Evolutionary conservation across 2,797 vertebrate species (phyloP).

Genomic region (Thamnophis elegans): DNA sequence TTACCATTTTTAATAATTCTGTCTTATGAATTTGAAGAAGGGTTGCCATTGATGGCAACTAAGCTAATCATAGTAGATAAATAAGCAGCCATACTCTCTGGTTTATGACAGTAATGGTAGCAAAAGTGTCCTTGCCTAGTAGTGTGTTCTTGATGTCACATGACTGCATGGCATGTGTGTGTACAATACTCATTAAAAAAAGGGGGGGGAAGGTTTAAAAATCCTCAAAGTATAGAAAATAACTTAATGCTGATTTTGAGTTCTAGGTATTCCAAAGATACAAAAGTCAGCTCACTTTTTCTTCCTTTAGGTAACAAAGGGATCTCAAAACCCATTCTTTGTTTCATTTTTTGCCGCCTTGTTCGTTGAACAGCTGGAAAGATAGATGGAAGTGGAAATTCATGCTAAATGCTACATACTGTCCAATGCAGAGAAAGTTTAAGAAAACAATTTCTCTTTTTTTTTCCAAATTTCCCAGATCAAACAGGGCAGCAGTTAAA

Average conservation of each 20-base stretch:
- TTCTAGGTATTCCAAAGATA: not conserved
- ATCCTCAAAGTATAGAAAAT: not conserved
- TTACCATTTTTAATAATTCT: not conserved
- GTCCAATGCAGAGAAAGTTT: not conserved
- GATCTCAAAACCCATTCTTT: not conserved
- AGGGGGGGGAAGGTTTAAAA: too few relatives aligned
- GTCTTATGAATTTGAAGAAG: not conserved
- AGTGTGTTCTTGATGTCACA: not conserved
- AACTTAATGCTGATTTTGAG: not conserved
- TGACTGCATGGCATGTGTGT: not conserved
- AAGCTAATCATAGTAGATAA: not conserved
- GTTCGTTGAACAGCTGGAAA: not conserved
- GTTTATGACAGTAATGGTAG: not conserved
- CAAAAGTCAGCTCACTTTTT: not conserved
- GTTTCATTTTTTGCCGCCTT: not conserved
- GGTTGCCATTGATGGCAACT: not conserved
- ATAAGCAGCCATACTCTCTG: not conserved
- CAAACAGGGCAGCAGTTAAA: not conserved
- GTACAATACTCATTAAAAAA: not conserved
- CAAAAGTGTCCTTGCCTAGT: not conserved
- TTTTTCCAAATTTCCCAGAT: not conserved
- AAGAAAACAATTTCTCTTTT: not conserved
- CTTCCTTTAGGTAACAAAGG: not conserved
- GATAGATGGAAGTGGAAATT: not conserved
- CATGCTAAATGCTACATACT: not conserved